These are phyloP conservation scores for Antigone vipio DNA, from an alignment of 2,113 vertebrate species.

Conservation along the genomic window DNA sequence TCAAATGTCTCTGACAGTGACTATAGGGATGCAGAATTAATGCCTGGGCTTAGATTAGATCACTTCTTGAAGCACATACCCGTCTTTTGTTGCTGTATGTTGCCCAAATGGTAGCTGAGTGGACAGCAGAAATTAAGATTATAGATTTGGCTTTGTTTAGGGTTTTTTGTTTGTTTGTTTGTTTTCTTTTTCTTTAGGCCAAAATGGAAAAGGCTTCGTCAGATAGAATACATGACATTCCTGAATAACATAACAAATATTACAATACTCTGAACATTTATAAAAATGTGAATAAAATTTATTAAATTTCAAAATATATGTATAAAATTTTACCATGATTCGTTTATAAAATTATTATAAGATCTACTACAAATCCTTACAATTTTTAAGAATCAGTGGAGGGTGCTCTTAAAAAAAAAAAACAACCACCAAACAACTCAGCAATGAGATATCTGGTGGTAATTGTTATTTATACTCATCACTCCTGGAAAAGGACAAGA, in stretches of 20 bases:
- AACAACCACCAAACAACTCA: background rate
- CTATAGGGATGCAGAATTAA: background rate
- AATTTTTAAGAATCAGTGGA: background rate
- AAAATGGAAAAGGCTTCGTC: background rate
- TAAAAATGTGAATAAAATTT: background rate
- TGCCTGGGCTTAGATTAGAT: background rate
- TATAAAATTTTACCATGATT: background rate
- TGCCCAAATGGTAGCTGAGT: background rate
- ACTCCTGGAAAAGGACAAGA: background rate
- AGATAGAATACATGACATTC: background rate
- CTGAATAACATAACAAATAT: background rate
- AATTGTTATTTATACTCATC: background rate
- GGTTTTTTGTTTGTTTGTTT: too few relatives aligned
- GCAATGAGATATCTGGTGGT: background rate
- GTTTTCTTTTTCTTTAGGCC: background rate
- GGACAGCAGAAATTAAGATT: background rate
- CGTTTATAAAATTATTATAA: background rate
- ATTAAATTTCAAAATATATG: background rate
- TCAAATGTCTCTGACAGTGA: background rate
- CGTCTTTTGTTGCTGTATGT: background rate
- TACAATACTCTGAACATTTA: background rate
- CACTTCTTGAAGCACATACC: background rate
- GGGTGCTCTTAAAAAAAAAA: background rate
- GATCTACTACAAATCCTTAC: background rate
- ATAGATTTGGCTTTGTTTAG: background rate